These are phyloP conservation scores for Phaonia tiefii DNA, from an alignment of 2,888 invertebrate species.

Conservation along the genomic window DNA sequence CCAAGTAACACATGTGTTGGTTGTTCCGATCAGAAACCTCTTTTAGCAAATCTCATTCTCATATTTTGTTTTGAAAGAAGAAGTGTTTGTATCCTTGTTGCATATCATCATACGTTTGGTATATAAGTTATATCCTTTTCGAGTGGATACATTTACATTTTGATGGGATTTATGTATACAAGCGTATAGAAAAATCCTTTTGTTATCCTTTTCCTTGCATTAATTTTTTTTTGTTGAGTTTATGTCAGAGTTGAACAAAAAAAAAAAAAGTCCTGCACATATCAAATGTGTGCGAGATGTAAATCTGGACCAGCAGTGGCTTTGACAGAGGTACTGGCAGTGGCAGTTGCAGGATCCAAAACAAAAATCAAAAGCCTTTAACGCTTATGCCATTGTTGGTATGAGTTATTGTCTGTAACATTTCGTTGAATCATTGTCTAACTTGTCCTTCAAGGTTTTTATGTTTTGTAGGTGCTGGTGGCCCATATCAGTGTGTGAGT, in stretches of 20 bases:
- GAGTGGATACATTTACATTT: slow-evolving; percentile 44
- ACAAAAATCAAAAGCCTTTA: slow-evolving; percentile 60
- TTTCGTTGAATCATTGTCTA: slow-evolving; percentile 7
- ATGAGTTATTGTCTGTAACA: slow-evolving; percentile 33
- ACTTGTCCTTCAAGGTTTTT: slow-evolving; percentile 26
- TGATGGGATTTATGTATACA: slow-evolving; percentile 39
- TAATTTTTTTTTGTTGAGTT: neutral
- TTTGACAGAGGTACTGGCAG: no score
- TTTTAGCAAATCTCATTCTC: neutral
- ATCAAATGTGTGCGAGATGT: slow-evolving; percentile 1
- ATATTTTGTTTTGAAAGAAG: neutral
- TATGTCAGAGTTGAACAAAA: neutral
- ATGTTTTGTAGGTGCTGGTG: slow-evolving; percentile 4
- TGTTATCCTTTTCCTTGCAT: slow-evolving; percentile 30
- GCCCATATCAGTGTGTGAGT: neutral
- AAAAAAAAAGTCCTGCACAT: slow-evolving; percentile 15
- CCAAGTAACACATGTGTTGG: slow-evolving; percentile 22
- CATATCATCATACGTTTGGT: neutral
- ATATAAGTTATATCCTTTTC: slow-evolving; percentile 22
- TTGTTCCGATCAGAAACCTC: slow-evolving; percentile 11
- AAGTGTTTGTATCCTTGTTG: neutral
- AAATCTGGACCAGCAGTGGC: slow-evolving; percentile 2
- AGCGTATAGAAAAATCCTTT: slow-evolving; percentile 37
- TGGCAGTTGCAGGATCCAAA: slow-evolving; percentile 31
- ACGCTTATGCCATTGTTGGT: slow-evolving; percentile 26